Base-by-base conservation (phyloP, 2,113 vertebrate genomes). In the Narcine bancroftii region DNA sequence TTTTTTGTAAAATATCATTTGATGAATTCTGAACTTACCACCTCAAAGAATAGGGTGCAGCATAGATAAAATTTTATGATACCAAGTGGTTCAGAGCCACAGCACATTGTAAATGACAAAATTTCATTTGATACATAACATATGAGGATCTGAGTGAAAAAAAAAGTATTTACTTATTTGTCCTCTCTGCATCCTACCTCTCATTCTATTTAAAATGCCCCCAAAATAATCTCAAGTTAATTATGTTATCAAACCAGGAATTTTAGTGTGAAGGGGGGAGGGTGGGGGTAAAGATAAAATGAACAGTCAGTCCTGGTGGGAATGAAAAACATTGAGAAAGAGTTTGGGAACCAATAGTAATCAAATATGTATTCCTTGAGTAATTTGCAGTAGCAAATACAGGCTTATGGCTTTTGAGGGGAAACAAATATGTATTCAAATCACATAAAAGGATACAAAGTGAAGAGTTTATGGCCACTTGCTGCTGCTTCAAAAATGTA, bases 381-480 rank as follows among this genome's bases (percentile, higher is more conserved):
- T 89, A 89, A 65, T 42, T 65, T 50, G 65, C 3, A 65, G 33
- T 89, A 89, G 65, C 24, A 24, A 42, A 89, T 39, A 89, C 56
- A 89, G 39, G n/a, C 1, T 26, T 89, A 89, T 71, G 24, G 63
- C 3, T 69, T 36, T 69, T n/a, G n/a, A n/a, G n/a, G 26, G 19
- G 15, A 17, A 45, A 47, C 19, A 2, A 47, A 33, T n/a, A 56
- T n/a, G 7, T 66, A 26, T 47, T 71, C 26, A 69, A 45, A 91
- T 69, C 24, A 42, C 89, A 91, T 24, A 42, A 47, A 97, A 98
- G 97, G 98, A 99, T 99, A 99, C 95, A 33, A 93, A 98, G 96
- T 24, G 95, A 93, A 92, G 97, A 96, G 2, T 93, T 94, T 10
- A 95, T 47, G 19, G 93, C 65, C 29, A 93, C 92, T 93, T 95